Conservation (phyloP, 2,113 vertebrate genomes). For the Trogon melanurus region DNA sequence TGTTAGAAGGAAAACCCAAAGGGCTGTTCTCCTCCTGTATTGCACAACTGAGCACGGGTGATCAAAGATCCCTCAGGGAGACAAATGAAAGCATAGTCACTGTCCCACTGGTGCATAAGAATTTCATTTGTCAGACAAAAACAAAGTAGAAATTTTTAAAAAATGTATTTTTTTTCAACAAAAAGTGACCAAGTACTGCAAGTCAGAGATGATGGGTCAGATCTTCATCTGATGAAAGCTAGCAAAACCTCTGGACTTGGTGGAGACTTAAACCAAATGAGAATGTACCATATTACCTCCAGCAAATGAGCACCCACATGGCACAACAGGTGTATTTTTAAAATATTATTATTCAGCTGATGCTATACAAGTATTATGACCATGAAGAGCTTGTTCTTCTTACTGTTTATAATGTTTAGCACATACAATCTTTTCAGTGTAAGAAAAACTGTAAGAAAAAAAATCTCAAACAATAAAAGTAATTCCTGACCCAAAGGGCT, state of each 20-base stretch:
- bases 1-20: not conserved
- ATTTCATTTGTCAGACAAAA: slow-evolving; percentile 6
- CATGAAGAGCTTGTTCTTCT: not conserved
- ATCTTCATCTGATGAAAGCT: not conserved
- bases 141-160: not conserved
- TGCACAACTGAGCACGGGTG: not conserved
- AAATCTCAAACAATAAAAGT: not conserved
- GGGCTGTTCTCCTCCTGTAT: not conserved
- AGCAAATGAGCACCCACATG: not conserved
- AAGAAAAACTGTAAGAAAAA: not conserved
- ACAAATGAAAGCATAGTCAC: not conserved
- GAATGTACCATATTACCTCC: not conserved
- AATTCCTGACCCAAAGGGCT: slow-evolving; percentile 28
- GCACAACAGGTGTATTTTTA: not conserved
- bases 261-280: not conserved
- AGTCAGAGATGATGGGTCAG: not conserved
- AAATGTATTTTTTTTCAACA: not conserved
- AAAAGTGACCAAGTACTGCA: not conserved
- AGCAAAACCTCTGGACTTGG: not conserved
- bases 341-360: not conserved
- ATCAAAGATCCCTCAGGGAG: not conserved
- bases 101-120: not conserved
- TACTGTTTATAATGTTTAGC: not conserved
- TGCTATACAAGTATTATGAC: not conserved
- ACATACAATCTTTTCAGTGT: not conserved